Evolutionary conservation across 2,797 vertebrate species (phyloP).

Genomic region (Microchirus variegatus): DNA sequence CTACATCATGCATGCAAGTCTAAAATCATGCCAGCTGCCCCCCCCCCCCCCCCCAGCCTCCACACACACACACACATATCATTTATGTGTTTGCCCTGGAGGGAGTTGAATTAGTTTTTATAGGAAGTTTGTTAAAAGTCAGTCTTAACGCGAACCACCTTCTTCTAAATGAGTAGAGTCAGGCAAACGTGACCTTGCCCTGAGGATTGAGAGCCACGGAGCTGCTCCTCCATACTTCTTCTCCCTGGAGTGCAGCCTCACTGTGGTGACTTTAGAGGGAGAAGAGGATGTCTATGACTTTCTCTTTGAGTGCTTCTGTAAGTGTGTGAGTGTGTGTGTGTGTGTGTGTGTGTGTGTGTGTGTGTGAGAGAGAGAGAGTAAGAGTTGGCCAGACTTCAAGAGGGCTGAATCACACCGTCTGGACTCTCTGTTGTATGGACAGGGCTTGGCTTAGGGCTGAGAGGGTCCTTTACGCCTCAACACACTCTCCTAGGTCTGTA

Average conservation of each 20-base stretch:
- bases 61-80: slow-evolving; percentile 57
- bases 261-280: slow-evolving; percentile 54
- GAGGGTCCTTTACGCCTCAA: slow-evolving; percentile 80
- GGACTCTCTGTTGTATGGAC: slow-evolving; percentile 75
- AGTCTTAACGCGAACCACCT: slow-evolving; percentile 53
- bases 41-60: too few relatives aligned
- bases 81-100: slow-evolving; percentile 73
- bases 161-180: slow-evolving; percentile 36
- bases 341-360: slow-evolving; percentile 20
- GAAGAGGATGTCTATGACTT: slow-evolving; percentile 62
- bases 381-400: slow-evolving; percentile 76
- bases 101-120: slow-evolving; percentile 62
- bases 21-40: slow-evolving; percentile 62
- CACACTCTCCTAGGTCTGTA: slow-evolving; percentile 62
- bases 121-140: slow-evolving; percentile 69
- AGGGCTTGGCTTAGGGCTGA: slow-evolving; percentile 79
- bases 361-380: slow-evolving; percentile 44
- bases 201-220: slow-evolving; percentile 39
- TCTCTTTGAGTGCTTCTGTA: slow-evolving; percentile 50
- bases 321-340: slow-evolving; percentile 8
- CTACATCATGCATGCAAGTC: slow-evolving; percentile 73
- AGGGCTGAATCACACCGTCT: slow-evolving; percentile 82
- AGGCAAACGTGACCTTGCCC: not conserved
- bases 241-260: slow-evolving; percentile 30
- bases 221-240: slow-evolving; percentile 36